Evolutionary conservation across 2,888 invertebrate genomes (phyloP), one percentile per base, ranked within the genome.

Genomic region (Allophyes oxyacanthae): DNA sequence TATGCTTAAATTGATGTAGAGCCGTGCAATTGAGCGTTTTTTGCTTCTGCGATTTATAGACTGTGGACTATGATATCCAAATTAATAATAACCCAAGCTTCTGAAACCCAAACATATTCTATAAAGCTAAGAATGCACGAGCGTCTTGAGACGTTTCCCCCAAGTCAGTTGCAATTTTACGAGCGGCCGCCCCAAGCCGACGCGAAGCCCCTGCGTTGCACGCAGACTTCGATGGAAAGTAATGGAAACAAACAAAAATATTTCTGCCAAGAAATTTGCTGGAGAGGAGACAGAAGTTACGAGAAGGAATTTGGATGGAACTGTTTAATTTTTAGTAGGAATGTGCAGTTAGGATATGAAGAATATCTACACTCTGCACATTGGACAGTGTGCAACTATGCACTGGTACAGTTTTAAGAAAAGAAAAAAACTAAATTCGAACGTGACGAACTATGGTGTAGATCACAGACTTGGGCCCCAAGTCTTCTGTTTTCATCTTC

Each of bases 141-240:
- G 74, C 89, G 91, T 91, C 93, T 93, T 90, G 89, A 93, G 92
- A 90, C 89, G 87, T 85, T 84, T 84, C 91, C 92, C 89, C 86
- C 83, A 75, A 86, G 87, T 86, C 83, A 81, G 84, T 82, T 93
- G 93, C 93, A 93, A 91, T 89, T 94, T 94, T 92, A 94, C 90
- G 93, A 93, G 79, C 82, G 78, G 79, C 81, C 86, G 87, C 91
- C 91, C 89, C 83, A 83, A 78, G 79, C 77, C 33, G 65, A 58
- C 53, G 5, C 25, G 49, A 30, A 28, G 65, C 83, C 84, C 81
- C 79, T 75, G 81, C 77, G 83, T 75, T 80, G 82, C 83, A 86
- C 73, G 72, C 78, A 79, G 78, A 77, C 76, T 76, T 78, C 68
- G 65, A 70, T 58, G 51, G 71, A 70, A 66, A 66, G 71, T 66